Base-by-base conservation (phyloP, 2,113 vertebrate genomes). In the Hylia prasina region DNA sequence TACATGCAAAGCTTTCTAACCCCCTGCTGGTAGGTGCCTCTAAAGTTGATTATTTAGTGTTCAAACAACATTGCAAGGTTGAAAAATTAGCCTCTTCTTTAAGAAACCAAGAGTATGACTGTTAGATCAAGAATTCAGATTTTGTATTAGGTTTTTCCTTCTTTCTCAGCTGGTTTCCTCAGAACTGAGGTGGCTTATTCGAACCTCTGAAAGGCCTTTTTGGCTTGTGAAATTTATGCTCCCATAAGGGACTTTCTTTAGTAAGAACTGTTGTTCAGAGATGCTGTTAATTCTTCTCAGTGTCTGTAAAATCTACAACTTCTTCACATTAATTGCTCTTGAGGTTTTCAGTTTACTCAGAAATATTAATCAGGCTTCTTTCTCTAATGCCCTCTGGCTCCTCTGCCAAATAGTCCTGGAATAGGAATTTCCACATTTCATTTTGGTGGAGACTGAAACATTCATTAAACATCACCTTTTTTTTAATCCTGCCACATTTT, bases 21-120 rank as follows among this genome's bases (percentile, higher is more conserved):
- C 72, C 68, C 85, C 89, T 94, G 81, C 68, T 76, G 91, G 96
- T 96, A 91, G 82, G 91, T 96, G 94, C 89, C 94, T 96, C 95
- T 84, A 40, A 85, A 94, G 9, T 5, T 7, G 15, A 57, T 95
- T 93, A 45, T 76, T 91, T 78, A 70, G 87, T 80, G 82, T 71
- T 35, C 61, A 93, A 58, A 44, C 80, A 90, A 24, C 89, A 40
- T 60, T 85, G 81, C 88, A 82, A 94, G 78, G 75, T 87, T 95
- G 88, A 69, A 65, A 64, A 69, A 64, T 11, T 35, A 35, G 19
- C 6, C 0, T 44, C 35, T 87, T 95, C 88, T 82, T 92, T 70
- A 79, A 75, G 84, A 89, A 87, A 37, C 40, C 39, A 21, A 11
- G 70, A 77, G 37, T 75, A 6, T 87, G 82, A 73, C n/a, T 82